Base-by-base conservation (phyloP, 2,888 invertebrate species). In the Heliconius ismenius region DNA sequence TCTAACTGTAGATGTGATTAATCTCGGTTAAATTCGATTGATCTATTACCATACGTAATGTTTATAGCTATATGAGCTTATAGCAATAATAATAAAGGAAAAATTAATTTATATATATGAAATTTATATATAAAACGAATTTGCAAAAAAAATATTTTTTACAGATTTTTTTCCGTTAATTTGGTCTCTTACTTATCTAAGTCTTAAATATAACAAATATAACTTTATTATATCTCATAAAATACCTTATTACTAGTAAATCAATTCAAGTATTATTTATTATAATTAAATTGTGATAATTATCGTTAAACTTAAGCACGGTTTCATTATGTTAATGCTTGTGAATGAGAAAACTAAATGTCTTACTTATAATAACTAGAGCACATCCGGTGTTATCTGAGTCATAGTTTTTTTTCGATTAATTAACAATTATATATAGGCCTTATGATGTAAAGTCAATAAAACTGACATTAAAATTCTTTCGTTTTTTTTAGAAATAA, bases 341-440 rank as follows among this genome's bases (percentile, higher is more conserved):
- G 24, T 65, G 9, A 67, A 43, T 39, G 65, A 36, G 65, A 65
- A 65, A 65, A 65, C 13, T 65, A 6, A 64, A 64, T 64, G 64
- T 21, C 21, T 64, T 64, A 36, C 13, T 65, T 65, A n/a, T 13
- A 24, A 39, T 24, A 26, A 62, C 26, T 62, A 62, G 15, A 67
- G 39, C 39, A 43, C 24, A 43, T 67, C 67, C 67, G 67, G 67
- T 67, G 39, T 43, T 15, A 39, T 39, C 24, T 67, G 67, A 67
- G n/a, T 65, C 65, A 24, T 65, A 39, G 3, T 15, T 67, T 67
- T 39, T 65, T 67, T 39, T 24, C 18, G 21, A 36, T 36, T 18
- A 65, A 28, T 64, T 21, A 28, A 65, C 24, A 24, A 39, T 1
- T 15, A 67, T 43, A 43, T 43, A 26, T 62, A 62, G 15, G 26